Evolutionary conservation across 2,113 vertebrate genomes (phyloP).

Genomic region (Pteropus alecto): DNA sequence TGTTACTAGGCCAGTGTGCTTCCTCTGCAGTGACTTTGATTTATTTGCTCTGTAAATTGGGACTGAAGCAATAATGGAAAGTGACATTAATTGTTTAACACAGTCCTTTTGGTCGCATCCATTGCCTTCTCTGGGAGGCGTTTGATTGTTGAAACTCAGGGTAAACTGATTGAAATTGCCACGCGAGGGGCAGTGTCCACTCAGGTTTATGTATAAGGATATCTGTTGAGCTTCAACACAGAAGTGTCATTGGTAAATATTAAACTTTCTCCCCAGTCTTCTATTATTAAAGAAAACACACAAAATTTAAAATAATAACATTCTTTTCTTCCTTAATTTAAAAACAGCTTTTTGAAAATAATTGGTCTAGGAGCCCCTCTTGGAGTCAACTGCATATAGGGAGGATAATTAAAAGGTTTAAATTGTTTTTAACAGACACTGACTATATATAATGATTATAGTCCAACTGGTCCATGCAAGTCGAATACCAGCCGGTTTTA

Average conservation of each 20-base stretch:
- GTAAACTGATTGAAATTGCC: constrained; percentile 87
- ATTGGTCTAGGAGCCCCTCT: not conserved
- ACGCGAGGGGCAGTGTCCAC: constrained; percentile 81
- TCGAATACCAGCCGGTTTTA: not conserved
- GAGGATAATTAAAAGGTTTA: not conserved
- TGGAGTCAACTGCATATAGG: not conserved
- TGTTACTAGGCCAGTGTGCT: constrained; percentile 83
- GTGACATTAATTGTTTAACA: constrained; percentile 95
- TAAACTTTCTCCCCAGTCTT: constrained; percentile 56
- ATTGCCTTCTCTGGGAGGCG: constrained; percentile 84
- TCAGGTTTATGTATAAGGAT: constrained; percentile 75
- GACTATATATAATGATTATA: not conserved
- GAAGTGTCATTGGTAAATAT: constrained; percentile 76
- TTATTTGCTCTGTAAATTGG: constrained; percentile 95
- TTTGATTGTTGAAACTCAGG: constrained; percentile 86
- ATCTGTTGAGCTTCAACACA: constrained; percentile 62
- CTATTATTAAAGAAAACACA: constrained; percentile 68
- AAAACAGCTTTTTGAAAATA: not conserved
- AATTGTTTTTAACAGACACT: not conserved
- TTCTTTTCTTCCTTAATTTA: constrained; percentile 45
- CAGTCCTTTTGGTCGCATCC: constrained; percentile 87
- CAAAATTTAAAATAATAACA: constrained; percentile 63
- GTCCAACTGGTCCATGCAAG: not conserved
- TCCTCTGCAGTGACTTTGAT: constrained; percentile 90
- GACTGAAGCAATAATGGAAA: constrained; percentile 91